Base-by-base conservation (phyloP, 2,888 invertebrate genomes). In the Drosophila tanythrix region DNA sequence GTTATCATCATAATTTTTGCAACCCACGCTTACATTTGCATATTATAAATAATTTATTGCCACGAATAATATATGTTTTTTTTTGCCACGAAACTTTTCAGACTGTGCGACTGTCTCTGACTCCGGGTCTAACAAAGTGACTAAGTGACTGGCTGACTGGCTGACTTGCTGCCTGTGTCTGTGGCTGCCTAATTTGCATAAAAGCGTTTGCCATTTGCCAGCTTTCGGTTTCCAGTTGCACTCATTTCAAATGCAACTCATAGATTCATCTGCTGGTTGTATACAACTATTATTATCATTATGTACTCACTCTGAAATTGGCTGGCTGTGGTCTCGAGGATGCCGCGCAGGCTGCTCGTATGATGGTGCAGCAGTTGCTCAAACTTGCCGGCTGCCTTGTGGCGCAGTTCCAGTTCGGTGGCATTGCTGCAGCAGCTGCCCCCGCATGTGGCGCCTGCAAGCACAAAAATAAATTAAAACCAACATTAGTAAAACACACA, bases 301-400 rank as follows among this genome's bases (percentile, higher is more conserved):
- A 25, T 59, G 10, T 58, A 94, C 95, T 95, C 93, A 97, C 97
- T 96, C 95, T 96, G 96, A 87, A 97, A 94, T 70, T 95, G 95
- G 86, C 95, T 94, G 81, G 96, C 95, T 38, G 97, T 97, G 58
- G 95, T 95, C 77, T 96, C 95, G 80, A 97, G 94, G 70, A 96
- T 94, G 81, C 96, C 97, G 81, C 96, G 96, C 70, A 97, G 94
- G 81, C 96, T 96, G 89, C 95, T 94, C 67, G 96, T 96, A 82
- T 96, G 95, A 91, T 95, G 95, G 76, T 96, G 95, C 76, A 96
- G 94, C 86, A 96, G 94, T 75, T 94, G 94, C 88, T 96, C 96
- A 86, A 97, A 96, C 87, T 95, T 92, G 46, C 84, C 82, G 51
- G 92, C 90, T 46, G 93, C 92, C 77, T 92, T 93, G 70, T 91